A percentile compares a stretch with the other conserved stretches of the same genome.
Conservation (phyloP, 2,113 vertebrate genomes). For the Lampris incognitus region DNA sequence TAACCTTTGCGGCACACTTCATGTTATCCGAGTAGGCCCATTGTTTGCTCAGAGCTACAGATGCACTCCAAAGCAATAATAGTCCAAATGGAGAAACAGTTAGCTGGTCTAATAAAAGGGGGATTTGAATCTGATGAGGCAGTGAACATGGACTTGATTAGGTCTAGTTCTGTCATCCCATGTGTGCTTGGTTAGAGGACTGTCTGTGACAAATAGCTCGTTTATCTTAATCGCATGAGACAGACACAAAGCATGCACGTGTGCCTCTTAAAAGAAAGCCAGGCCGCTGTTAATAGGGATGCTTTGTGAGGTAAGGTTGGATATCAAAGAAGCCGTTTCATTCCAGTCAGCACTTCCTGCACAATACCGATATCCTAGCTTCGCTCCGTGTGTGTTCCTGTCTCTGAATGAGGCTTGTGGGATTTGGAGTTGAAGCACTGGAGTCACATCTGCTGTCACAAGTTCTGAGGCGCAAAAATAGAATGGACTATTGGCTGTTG, state of each 20-base stretch:
- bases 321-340: conserved; percentile 29
- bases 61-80: conserved; percentile 17
- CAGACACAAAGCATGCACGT: conserved; percentile 47
- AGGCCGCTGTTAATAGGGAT: conserved; percentile 38
- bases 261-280: conserved; percentile 45
- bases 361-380: conserved; percentile 18
- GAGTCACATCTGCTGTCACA: conserved; percentile 23
- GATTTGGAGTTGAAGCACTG: conserved; percentile 15
- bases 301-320: conserved; percentile 8
- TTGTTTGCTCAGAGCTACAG: background rate
- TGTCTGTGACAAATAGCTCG: conserved; percentile 62
- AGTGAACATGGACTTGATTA: conserved; percentile 53
- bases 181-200: conserved; percentile 69
- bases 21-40: conserved; percentile 16
- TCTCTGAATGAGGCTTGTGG: background rate
- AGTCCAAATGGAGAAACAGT: conserved; percentile 28
- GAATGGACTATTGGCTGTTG: background rate
- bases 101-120: conserved; percentile 30
- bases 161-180: conserved; percentile 55
- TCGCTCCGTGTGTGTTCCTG: background rate
- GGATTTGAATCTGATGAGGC: conserved; percentile 15
- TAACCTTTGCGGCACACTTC: conserved; percentile 34
- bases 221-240: conserved; percentile 57
- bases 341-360: conserved; percentile 53
- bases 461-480: conserved; percentile 15